Percentiles rank a stretch among this genome's conserved stretches.
These are phyloP conservation scores for Netelia virgata DNA, from an alignment of 2,888 invertebrate genomes.

Conservation along the genomic window DNA sequence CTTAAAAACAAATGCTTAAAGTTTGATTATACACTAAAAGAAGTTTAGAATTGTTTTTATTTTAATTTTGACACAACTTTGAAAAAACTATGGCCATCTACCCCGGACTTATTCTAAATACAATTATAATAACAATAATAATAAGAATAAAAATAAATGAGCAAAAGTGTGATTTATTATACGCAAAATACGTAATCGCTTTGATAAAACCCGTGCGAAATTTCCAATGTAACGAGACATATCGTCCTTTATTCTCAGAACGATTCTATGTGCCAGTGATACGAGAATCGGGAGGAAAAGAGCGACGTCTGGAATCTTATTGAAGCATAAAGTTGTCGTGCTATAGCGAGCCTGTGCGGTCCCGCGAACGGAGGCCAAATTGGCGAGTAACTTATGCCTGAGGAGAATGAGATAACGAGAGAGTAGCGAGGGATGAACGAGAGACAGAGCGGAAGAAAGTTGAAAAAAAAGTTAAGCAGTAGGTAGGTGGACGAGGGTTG, in stretches of 20 bases:
- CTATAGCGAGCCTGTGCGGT: conserved; percentile 19
- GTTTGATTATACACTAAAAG: too few relatives aligned
- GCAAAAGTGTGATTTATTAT: neutral
- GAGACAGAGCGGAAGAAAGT: conserved; percentile 39
- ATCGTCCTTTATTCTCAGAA: conserved; percentile 32
- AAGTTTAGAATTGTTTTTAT: too few relatives aligned
- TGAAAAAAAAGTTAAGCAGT: conserved; percentile 20
- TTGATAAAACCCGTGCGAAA: conserved; percentile 8
- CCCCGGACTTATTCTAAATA: too few relatives aligned
- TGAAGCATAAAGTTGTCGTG: conserved; percentile 67
- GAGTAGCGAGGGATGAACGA: conserved; percentile 5
- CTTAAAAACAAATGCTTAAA: too few relatives aligned
- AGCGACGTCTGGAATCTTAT: conserved; percentile 66
- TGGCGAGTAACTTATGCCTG: conserved; percentile 72
- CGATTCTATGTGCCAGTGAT: conserved; percentile 32
- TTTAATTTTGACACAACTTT: too few relatives aligned
- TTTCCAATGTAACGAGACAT: conserved; percentile 29
- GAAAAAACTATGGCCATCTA: too few relatives aligned
- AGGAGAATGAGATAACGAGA: conserved; percentile 68
- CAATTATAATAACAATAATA: neutral
- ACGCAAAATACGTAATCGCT: conserved; percentile 11
- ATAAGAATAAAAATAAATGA: too few relatives aligned
- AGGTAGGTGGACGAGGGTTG: neutral
- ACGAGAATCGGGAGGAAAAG: conserved; percentile 26
- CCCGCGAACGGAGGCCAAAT: conserved; percentile 63